phyloP scores from a whole-genome alignment of 2,797 vertebrate species.

The Austrolebias charrua region DNA sequence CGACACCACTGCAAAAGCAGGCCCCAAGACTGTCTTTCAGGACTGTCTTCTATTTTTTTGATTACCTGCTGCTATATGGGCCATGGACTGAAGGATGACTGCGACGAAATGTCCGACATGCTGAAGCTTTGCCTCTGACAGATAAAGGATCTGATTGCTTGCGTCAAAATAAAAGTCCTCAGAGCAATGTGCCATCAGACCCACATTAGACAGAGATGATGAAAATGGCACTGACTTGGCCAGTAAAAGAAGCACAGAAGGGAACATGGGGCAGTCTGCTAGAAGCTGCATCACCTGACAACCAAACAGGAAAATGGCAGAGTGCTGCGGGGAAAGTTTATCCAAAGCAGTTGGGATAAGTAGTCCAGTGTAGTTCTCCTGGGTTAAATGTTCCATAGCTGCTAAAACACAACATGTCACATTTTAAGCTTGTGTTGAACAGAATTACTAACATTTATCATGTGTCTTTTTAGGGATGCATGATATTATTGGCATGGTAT shows the following conservation, averaged over 20 bases:
- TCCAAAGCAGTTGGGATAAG: constrained; percentile 78
- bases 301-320: constrained; percentile 82
- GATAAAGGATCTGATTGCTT: constrained; percentile 82
- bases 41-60: constrained; percentile 7
- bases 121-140: constrained; percentile 76
- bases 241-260: constrained; percentile 75
- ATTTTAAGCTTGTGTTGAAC: neutral
- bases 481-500: too few relatives aligned
- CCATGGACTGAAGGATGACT: constrained; percentile 81
- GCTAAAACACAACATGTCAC: constrained; percentile 24
- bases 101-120: constrained; percentile 80
- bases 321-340: constrained; percentile 79
- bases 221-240: constrained; percentile 75
- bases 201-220: constrained; percentile 36
- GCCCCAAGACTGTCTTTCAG: constrained; percentile 18
- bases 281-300: constrained; percentile 79
- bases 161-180: constrained; percentile 82
- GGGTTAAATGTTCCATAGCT: constrained; percentile 31
- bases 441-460: too few relatives aligned
- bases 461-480: too few relatives aligned
- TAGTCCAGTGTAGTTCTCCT: constrained; percentile 34
- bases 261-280: constrained; percentile 65
- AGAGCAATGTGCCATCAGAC: constrained; percentile 64
- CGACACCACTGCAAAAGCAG: constrained; percentile 11
- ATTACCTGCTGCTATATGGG: constrained; percentile 80